A percentile compares a stretch with the other conserved stretches of the same genome.
Evolutionary conservation across 2,888 invertebrate species (phyloP).

Genomic region (Agelastica alni): DNA sequence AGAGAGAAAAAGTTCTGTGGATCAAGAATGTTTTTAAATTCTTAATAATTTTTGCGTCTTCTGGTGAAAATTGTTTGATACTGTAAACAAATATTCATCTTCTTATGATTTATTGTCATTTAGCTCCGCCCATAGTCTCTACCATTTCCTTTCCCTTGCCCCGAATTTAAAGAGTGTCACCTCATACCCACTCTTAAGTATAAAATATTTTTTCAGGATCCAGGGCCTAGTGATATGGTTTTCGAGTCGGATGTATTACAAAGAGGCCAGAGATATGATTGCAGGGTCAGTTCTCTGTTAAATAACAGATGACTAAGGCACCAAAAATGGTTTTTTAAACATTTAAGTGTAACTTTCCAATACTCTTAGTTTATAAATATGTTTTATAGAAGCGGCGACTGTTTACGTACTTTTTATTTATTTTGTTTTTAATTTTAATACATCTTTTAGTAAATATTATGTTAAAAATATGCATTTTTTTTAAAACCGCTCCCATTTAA

Average conservation of each 20-base stretch:
- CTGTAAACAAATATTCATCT: too few species aligned
- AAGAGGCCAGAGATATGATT: slow-evolving; percentile 41
- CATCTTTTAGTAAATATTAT: slow-evolving; percentile 20
- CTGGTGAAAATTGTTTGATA: too few species aligned
- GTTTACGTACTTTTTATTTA: slow-evolving; percentile 29
- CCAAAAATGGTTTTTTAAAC: slow-evolving; percentile 6
- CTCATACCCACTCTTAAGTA: not conserved
- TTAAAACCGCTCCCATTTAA: too few species aligned
- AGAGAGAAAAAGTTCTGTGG: too few species aligned
- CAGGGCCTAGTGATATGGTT: slow-evolving; percentile 45
- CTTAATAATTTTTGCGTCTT: too few species aligned
- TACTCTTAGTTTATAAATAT: slow-evolving; percentile 25
- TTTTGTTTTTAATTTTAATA: too few species aligned
- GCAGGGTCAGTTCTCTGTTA: slow-evolving; percentile 34
- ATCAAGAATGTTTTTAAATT: too few species aligned
- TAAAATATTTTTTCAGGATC: slow-evolving; percentile 40
- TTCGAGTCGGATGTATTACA: slow-evolving; percentile 36
- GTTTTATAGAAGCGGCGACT: slow-evolving; percentile 26
- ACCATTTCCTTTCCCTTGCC: too few species aligned
- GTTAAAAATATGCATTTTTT: too few species aligned
- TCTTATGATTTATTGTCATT: too few species aligned
- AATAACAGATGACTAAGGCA: slow-evolving; percentile 46
- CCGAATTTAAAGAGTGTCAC: too few species aligned
- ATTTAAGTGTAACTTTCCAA: slow-evolving; percentile 30
- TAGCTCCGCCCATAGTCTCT: too few species aligned